Evolutionary conservation across 1,140 invertebrate genomes (phyloP), one percentile per base, ranked within the genome.

Genomic region (Ctenoplectra terminalis): DNA sequence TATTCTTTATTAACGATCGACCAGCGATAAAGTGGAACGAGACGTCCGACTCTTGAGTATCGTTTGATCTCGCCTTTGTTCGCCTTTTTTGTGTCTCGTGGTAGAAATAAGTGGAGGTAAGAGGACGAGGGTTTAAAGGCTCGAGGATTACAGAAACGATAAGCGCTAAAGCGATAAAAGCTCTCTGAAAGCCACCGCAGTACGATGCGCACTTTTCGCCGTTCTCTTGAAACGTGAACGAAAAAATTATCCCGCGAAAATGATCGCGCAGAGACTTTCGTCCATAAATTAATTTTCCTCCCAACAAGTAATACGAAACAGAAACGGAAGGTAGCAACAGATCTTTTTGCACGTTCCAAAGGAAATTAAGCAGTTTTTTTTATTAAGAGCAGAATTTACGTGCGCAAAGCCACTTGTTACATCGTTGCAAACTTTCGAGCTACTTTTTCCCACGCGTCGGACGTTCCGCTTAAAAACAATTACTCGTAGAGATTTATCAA

Each of bases 271-370:
- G 40, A 90, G 87, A 91, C 89, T 92, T 90, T 76, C 89, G 90
- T 93, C 92, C 92, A 93, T 93, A 93, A 93, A 93, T 93, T 93
- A 93, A 93, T 93, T 93, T 92, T 90, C 46, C 84, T 89, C 83
- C 83, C 82, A 88, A 83, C 83, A 84, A 66, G 50, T 58, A 58
- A 64, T 67, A 26, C 52, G 64, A 73, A 82, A 80, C 60, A 56
- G 60, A 81, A 48, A 37, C 50, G 50, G 37, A 43, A 40, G 29
- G 13, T n/a, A 17, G n/a, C 20, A n/a, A 29, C 48, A 46, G 58
- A 71, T 78, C 76, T 71, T 82, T 63, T 82, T 58, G 56, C 50
- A 81, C 50, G 48, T 64, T 64, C 43, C 69, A 82, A 85, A 60
- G 78, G 34, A 34, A 43, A 61, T 34, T 66, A 56, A 63, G 77